phyloP scores from a whole-genome alignment of 2,888 invertebrate species.

The Tuberolachnus salignus region DNA sequence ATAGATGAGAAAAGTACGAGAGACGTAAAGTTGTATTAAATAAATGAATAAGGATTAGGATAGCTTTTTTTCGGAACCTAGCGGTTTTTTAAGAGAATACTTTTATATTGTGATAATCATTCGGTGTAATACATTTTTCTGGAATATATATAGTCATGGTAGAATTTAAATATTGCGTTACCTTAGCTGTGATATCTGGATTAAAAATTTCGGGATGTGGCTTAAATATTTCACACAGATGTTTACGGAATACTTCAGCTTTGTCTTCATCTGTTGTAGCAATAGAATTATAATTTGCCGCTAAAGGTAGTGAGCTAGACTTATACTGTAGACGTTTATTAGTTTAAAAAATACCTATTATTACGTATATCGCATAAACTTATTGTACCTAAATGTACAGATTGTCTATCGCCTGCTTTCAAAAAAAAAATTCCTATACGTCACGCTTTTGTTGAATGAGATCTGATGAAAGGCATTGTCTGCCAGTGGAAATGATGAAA shows the following conservation, averaged over 20 bases:
- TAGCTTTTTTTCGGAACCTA: background rate
- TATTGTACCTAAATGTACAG: too few species aligned
- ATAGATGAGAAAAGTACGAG: constrained; percentile 17
- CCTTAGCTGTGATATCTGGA: background rate
- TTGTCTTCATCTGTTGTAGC: background rate
- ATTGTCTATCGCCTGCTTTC: too few species aligned
- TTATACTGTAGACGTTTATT: background rate
- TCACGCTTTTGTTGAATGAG: too few species aligned
- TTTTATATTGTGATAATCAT: background rate
- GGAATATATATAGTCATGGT: background rate
- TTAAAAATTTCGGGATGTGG: background rate
- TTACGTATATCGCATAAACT: too few species aligned
- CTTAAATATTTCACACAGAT: constrained; percentile 7
- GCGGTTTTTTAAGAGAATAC: background rate
- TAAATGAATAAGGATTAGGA: too few species aligned
- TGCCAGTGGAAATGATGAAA: too few species aligned
- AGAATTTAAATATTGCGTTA: background rate
- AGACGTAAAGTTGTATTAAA: background rate
- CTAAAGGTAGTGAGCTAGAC: background rate
- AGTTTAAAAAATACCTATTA: too few species aligned
- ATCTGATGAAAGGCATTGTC: too few species aligned
- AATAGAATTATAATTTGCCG: background rate
- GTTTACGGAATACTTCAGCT: background rate
- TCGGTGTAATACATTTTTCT: background rate
- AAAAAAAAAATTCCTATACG: too few species aligned